These are phyloP conservation scores for Sinodicranocentrus sp. DNA, from an alignment of 2,888 invertebrate genomes.

Conservation along the genomic window DNA sequence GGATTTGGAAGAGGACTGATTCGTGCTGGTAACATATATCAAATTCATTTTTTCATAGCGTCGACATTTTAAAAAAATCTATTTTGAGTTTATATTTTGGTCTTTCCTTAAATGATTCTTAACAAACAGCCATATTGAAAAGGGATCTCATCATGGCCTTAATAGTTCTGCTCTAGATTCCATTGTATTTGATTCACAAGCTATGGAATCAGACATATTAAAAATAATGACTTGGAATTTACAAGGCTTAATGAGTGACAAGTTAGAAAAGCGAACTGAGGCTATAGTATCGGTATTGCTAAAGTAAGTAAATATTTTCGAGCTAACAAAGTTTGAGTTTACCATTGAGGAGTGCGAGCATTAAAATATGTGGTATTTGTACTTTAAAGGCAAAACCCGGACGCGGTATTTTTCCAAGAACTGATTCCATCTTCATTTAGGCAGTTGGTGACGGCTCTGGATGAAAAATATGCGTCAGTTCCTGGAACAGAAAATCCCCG, in stretches of 20 bases:
- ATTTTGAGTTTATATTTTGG: too few species aligned
- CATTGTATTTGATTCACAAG: too few species aligned
- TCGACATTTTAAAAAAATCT: too few species aligned
- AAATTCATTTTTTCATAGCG: too few species aligned
- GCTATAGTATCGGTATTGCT: constrained; percentile 80
- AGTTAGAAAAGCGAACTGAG: constrained; percentile 79
- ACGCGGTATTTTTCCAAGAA: constrained; percentile 82
- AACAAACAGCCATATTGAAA: too few species aligned
- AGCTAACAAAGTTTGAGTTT: too few species aligned
- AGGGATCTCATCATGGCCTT: too few species aligned
- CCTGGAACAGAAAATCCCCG: constrained; percentile 77
- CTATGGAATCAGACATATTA: neutral
- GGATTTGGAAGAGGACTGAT: neutral
- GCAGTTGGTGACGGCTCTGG: constrained; percentile 78
- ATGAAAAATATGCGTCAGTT: constrained; percentile 78
- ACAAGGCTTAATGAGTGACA: constrained; percentile 81
- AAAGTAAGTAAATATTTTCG: constrained; percentile 77
- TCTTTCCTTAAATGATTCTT: too few species aligned
- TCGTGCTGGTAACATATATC: neutral
- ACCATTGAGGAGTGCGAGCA: neutral
- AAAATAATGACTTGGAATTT: constrained; percentile 81
- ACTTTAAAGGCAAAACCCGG: constrained; percentile 80
- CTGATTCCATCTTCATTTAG: constrained; percentile 79
- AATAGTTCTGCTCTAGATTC: too few species aligned
- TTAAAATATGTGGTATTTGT: neutral